These are phyloP conservation scores for Physella acuta DNA, from an alignment of 1,140 invertebrate genomes.

Conservation along the genomic window DNA sequence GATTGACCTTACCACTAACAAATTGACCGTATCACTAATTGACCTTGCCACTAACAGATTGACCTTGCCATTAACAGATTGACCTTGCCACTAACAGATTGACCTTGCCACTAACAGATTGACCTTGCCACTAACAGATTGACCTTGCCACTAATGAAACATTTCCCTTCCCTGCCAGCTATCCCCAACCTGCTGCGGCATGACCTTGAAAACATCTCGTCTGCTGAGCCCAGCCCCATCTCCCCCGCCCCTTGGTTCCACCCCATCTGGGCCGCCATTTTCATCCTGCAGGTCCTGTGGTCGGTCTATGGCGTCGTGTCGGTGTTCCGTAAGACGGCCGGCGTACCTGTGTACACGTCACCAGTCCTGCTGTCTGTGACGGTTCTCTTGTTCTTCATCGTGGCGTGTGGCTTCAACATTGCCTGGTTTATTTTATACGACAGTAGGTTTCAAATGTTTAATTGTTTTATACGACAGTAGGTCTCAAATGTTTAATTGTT, in stretches of 20 bases:
- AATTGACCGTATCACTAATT: background rate
- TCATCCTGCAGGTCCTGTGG: slow-evolving; percentile 4
- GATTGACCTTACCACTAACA: background rate
- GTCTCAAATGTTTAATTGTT: background rate
- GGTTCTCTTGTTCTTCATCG: background rate
- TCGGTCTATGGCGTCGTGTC: background rate
- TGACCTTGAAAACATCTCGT: background rate
- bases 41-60: background rate
- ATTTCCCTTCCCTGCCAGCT: background rate
- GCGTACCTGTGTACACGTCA: background rate
- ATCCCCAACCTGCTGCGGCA: background rate
- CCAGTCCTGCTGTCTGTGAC: background rate
- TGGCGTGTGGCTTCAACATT: slow-evolving; percentile 5
- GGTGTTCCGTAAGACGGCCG: background rate
- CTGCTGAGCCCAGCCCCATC: background rate
- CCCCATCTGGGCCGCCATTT: background rate
- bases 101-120: background rate
- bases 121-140: background rate
- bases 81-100: background rate
- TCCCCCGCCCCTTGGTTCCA: background rate
- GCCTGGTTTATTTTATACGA: slow-evolving; percentile 18
- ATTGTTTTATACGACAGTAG: background rate
- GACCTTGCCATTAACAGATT: background rate
- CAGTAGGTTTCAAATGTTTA: background rate
- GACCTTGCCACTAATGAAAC: background rate